Base-by-base conservation (phyloP, 2,888 invertebrate species). In the Parnassius mnemosyne region DNA sequence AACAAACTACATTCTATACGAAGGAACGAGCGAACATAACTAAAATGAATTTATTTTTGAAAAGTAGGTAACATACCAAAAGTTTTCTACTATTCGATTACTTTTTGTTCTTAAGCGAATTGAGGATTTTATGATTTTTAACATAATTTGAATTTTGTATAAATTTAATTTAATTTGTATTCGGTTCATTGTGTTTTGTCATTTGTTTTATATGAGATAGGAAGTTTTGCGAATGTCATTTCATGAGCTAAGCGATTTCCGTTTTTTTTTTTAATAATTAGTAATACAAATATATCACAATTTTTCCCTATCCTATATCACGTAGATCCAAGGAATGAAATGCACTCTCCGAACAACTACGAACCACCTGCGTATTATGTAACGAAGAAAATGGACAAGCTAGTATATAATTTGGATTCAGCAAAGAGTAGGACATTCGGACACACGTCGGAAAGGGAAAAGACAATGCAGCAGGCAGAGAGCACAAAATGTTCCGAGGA, bases 321-420 rank as follows among this genome's bases (percentile, higher is more conserved):
- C 49, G 52, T 71, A 83, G 83, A 78, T 71, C 61, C 68, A 34
- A 76, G 65, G 65, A 72, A 65, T 49, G 66, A 61, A 41, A 56
- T 63, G n/a, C 68, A 67, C 47, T 76, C 81, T 34, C 73, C 82
- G 0, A 79, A 70, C 9, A 69, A 77, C 25, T 80, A 84, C 47
- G 83, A 83, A 60, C 81, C 85, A 3, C 78, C 83, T 0, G 67
- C 81, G 9, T 86, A 91, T 53, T 78, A 85, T 43, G 77, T 83
- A 25, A 61, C 79, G 69, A 75, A 77, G 65, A 68, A 66, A 53
- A 65, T 69, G 20, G 77, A 76, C 13, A 74, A 71, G 57, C 20
- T 60, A 44, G 47, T 57, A 3, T 16, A 62, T 25, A 59, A 53
- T 25, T 60, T 67, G 56, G 53, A 61, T 20, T 20, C 52, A 43